Conservation (phyloP, 2,797 vertebrate species). For the Jordanella pulchra region DNA sequence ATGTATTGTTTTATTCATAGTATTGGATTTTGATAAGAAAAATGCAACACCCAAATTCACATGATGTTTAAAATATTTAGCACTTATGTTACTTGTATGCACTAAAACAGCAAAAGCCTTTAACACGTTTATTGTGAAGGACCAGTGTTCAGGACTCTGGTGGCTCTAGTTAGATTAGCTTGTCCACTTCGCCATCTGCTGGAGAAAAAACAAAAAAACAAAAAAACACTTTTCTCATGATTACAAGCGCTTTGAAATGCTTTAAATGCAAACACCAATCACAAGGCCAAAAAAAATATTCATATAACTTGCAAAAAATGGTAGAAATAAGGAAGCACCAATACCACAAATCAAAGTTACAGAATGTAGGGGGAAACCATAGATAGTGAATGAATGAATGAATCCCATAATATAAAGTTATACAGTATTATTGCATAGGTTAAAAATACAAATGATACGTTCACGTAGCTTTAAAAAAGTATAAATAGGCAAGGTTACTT, state of each 20-base stretch:
- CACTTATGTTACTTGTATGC: neutral
- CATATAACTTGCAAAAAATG: neutral
- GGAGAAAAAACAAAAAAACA: slow-evolving; percentile 3
- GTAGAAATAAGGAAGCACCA: neutral
- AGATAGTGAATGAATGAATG: neutral
- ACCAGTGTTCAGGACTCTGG: neutral
- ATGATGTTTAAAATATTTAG: neutral
- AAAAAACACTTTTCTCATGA: neutral
- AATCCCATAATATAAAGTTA: neutral
- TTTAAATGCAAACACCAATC: neutral
- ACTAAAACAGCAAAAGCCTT: too few relatives aligned
- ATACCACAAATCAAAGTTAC: neutral
- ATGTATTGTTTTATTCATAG: too few relatives aligned
- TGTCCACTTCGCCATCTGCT: slow-evolving; percentile 67
- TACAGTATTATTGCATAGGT: too few relatives aligned
- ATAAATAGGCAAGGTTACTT: neutral
- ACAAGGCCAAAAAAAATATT: neutral
- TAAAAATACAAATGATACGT: neutral
- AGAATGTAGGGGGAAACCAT: neutral
- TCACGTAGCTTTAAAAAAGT: neutral
- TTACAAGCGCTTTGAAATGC: neutral
- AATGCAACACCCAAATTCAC: neutral
- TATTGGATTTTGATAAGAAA: neutral
- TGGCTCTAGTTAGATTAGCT: slow-evolving; percentile 37
- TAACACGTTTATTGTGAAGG: neutral